Percentiles rank a stretch among this genome's conserved stretches.
Evolutionary conservation across 2,113 vertebrate species (phyloP).

Genomic region (Micronycteris hirsuta): DNA sequence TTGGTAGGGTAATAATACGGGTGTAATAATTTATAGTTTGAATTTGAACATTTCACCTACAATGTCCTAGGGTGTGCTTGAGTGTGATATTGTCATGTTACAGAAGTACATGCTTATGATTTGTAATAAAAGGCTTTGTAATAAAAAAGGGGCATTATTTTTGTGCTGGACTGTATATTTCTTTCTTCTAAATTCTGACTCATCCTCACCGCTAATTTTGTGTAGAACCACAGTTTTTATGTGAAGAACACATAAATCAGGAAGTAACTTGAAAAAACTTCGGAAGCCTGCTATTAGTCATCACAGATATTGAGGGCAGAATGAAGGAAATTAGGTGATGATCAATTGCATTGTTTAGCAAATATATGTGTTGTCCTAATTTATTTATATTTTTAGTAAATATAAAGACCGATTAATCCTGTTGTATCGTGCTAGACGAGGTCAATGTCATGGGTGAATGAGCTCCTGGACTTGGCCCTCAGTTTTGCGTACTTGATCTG

Average conservation of each 20-base stretch:
- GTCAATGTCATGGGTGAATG: background rate
- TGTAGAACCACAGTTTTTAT: background rate
- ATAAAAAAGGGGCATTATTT: too few relatives aligned
- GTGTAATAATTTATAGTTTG: too few relatives aligned
- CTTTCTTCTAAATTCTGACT: constrained; percentile 22
- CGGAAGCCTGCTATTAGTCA: background rate
- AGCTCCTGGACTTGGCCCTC: background rate
- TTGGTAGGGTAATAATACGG: too few relatives aligned
- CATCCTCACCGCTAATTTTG: background rate
- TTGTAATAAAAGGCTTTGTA: too few relatives aligned
- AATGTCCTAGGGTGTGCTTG: too few relatives aligned
- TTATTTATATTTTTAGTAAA: background rate
- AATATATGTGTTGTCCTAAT: background rate
- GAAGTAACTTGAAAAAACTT: background rate
- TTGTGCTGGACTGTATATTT: background rate
- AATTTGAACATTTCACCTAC: too few relatives aligned
- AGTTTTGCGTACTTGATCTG: background rate
- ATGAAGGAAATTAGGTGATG: background rate
- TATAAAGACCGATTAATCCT: background rate
- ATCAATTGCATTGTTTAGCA: background rate
- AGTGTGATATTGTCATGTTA: too few relatives aligned
- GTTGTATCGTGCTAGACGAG: background rate
- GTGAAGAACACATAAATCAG: background rate
- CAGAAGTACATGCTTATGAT: too few relatives aligned
- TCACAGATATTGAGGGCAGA: background rate